Evolutionary conservation across 1,140 invertebrate genomes (phyloP), one percentile per base, ranked within the genome.

Genomic region (Caerostris darwini): DNA sequence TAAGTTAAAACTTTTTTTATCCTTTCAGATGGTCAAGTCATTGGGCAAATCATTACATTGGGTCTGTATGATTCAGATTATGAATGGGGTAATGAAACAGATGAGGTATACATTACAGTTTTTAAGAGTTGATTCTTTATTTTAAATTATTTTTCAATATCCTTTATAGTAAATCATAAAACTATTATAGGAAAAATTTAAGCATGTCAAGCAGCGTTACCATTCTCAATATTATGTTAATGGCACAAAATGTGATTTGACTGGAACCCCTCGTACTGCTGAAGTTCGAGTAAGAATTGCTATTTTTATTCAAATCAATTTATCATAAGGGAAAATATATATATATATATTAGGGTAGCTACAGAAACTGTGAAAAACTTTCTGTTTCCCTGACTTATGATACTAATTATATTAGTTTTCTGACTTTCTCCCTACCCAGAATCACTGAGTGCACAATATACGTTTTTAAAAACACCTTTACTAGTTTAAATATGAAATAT

Each of bases 171-270:
- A 5, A 61, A 10, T 50, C 57, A 6, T 59, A 56, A 14, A 54
- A n/a, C 34, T 88, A 67, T 89, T 89, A 3, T 90, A 94, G 93
- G 88, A 94, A 56, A 94, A 94, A 85, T 94, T 94, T 54, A 90
- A 83, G 69, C 64, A 90, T 77, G 56, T 83, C 34, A 93, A 92
- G 53, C 95, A 96, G 19, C 93, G 95, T 58, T 96, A 96, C 93
- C 96, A 97, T 94, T 96, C 95, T 83, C 96, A 97, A 95, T 95
- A 95, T 58, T 96, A 96, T 95, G 96, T 95, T 7, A 96, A 96
- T 95, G 96, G 96, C 7, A 95, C 95, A 8, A 95, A 95, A 88
- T 97, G 96, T 96, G 96, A 97, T 94, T 95, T 97, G 6, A 97
- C 96, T 64, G 95, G 95, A 56, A 94, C 95, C 61, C 95, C 95